Evolutionary conservation across 2,113 vertebrate species (phyloP).

Genomic region (Heptranchias perlo): DNA sequence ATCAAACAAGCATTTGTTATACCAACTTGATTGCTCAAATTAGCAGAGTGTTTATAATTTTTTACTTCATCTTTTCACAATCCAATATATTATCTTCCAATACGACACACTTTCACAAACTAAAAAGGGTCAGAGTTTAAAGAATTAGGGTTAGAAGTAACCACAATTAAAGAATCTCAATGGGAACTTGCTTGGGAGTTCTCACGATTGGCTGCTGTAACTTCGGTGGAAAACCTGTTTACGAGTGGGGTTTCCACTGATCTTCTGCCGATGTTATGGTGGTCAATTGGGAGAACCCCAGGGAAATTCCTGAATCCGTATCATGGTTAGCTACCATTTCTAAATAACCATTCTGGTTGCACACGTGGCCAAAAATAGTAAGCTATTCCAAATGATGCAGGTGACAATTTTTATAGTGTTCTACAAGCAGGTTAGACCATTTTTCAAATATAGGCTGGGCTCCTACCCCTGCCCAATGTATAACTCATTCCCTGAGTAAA

Average conservation of each 20-base stretch:
- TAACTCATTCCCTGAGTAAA: constrained; percentile 24
- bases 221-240: not conserved
- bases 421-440: not conserved
- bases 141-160: not conserved
- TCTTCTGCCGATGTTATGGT: not conserved
- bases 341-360: not conserved
- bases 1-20: not conserved
- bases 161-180: not conserved
- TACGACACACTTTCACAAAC: no score
- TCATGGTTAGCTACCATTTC: not conserved
- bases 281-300: not conserved
- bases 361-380: not conserved
- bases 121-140: not conserved
- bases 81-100: not conserved
- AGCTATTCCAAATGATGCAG: not conserved
- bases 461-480: not conserved
- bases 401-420: not conserved
- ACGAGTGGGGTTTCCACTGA: not conserved
- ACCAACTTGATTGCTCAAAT: not conserved
- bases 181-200: not conserved
- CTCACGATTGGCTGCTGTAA: not conserved
- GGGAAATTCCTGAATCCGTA: not conserved
- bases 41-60: not conserved
- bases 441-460: not conserved
- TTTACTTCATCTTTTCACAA: not conserved